Base-by-base conservation (phyloP, 2,888 invertebrate genomes). In the Cerastis leucographa region DNA sequence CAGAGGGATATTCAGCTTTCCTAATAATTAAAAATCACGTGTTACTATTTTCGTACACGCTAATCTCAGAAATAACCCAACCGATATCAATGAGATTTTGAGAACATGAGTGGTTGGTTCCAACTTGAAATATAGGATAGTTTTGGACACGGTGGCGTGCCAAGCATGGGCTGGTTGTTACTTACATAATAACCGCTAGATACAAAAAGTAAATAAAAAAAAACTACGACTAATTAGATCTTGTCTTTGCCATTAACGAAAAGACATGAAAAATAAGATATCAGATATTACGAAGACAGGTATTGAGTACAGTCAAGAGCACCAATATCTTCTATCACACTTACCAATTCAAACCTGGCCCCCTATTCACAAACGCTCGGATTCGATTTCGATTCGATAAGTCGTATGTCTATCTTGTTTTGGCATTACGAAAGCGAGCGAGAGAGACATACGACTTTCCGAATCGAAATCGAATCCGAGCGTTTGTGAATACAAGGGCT, bases 201-300 rank as follows among this genome's bases (percentile, higher is more conserved):
- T 62, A 80, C 35, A 56, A 25, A 35, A n/a, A n/a, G n/a, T n/a
- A 61, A 61, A 61, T n/a, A 74, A 54, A 40, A 66, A 25, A 76
- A 25, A 51, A 3, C n/a, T 61, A 19, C 17, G 19, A 12, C 5
- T 61, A 46, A 42, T 67, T 61, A 54, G 44, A 64, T 59, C 42
- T n/a, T 76, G 25, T 56, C 5, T 54, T 25, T 9, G 22, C 44
- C n/a, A 51, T 2, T 81, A 54, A 46, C 25, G 17, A 46, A 54
- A 7, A 40, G 17, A 51, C 68, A 79, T 35, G 54, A 77, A 49
- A 42, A 44, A 35, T 9, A 25, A 61, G 14, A 42, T 67, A 35
- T 59, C 40, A 35, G 40, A 42, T 49, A 74, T 64, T 25, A 80
- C 29, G 40, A 54, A 40, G 6, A 61, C 14, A 54, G 22, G n/a